These are phyloP conservation scores for Tachycineta bicolor DNA, from an alignment of 2,113 vertebrate species.

Conservation along the genomic window DNA sequence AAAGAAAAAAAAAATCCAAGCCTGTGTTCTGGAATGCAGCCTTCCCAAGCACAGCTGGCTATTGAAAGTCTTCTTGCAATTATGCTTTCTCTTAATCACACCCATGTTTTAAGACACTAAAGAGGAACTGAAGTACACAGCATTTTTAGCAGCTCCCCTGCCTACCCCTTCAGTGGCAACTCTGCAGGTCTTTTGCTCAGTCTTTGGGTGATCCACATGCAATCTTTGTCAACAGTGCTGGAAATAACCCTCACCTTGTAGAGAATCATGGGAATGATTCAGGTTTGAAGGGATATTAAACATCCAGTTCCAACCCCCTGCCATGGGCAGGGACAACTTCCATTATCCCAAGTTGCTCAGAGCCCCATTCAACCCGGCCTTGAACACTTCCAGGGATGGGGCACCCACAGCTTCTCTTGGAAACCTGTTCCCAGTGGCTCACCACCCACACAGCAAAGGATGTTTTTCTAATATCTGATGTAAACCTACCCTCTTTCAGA, in stretches of 20 bases:
- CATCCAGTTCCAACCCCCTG: background rate
- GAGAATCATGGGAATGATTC: background rate
- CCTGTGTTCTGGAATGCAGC: constrained; percentile 22
- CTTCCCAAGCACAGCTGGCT: constrained; percentile 7
- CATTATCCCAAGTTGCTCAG: background rate
- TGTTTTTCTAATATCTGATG: too few relatives aligned
- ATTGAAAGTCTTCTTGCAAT: background rate
- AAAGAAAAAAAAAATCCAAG: constrained; percentile 11
- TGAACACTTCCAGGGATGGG: background rate
- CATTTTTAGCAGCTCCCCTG: background rate
- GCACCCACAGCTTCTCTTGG: background rate
- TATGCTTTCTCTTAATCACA: background rate
- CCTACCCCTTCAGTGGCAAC: background rate
- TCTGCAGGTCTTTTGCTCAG: background rate
- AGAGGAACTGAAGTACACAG: background rate
- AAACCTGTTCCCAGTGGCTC: background rate
- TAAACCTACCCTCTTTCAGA: background rate
- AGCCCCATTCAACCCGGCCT: background rate
- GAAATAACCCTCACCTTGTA: background rate
- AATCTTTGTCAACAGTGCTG: background rate
- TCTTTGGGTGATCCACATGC: background rate
- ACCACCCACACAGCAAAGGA: background rate
- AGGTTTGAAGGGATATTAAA: background rate
- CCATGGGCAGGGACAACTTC: background rate
- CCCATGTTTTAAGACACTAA: background rate